Evolutionary conservation across 2,888 invertebrate genomes (phyloP), one percentile per base, ranked within the genome.

Genomic region (Trichopria drosophilae): DNA sequence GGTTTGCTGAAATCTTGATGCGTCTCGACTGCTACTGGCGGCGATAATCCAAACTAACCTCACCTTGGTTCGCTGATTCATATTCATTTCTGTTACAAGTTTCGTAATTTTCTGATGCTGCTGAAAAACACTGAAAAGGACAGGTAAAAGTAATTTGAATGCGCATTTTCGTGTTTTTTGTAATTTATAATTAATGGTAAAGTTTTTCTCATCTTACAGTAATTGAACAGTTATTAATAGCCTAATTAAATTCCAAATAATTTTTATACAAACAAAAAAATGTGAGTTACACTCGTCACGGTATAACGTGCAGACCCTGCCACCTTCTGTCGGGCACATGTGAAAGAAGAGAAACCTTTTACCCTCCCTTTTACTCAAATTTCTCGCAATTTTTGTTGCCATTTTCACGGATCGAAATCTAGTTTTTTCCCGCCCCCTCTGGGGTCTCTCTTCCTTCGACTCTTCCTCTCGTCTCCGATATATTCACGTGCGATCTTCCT

Each of bases 151-250:
- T 45, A 42, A 29, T 20, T 42, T 31, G 1, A 31, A 45, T 34
- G 7, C n/a, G 7, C n/a, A 10, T 7, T 13, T 10, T 13, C 9
- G 13, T 47, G 28, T 68, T 71, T 69, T 71, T 68, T 64, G 69
- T 68, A 69, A 71, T 71, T 70, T 68, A 71, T 71, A 71, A 71
- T 71, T 71, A 71, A 71, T 69, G 65, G 68, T 71, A 70, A 67
- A 69, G 64, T 67, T 69, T 53, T 68, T 68, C 62, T 68, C 65
- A 65, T 67, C 69, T 69, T 71, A 71, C 69, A 71, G 64, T 71
- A 71, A 68, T 71, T 65, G 62, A 71, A 71, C 71, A 71, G 68
- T 71, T 68, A 71, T 69, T 65, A 71, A 71, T 71, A 71, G 60
- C 66, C 66, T 71, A 71, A 69, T 69, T 66, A 68, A 70, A 71